A percentile compares a stretch with the other conserved stretches of the same genome.
phyloP scores from a whole-genome alignment of 2,888 invertebrate species.

The Achlya flavicornis region DNA sequence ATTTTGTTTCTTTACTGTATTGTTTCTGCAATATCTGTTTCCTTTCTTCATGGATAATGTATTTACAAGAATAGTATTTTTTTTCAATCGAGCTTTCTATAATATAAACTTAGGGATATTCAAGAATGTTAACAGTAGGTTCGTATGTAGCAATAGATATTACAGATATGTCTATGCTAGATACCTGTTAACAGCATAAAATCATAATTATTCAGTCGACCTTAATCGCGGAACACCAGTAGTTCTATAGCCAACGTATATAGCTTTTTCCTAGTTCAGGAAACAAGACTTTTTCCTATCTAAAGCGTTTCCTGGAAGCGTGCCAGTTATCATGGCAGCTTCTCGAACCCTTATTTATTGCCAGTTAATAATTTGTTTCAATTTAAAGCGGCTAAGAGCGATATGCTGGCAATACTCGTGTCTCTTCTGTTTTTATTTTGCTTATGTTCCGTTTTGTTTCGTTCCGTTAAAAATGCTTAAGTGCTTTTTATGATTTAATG shows the following conservation, averaged over 20 bases:
- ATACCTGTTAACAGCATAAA: too few relatives aligned
- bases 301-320: conserved; percentile 67
- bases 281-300: conserved; percentile 63
- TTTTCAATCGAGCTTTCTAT: too few relatives aligned
- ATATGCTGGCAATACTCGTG: conserved; percentile 31
- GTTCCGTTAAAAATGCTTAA: background rate
- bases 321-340: conserved; percentile 65
- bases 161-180: too few relatives aligned
- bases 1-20: background rate
- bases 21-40: background rate
- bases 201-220: too few relatives aligned
- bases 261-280: conserved; percentile 36
- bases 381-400: conserved; percentile 51
- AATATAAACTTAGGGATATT: too few relatives aligned
- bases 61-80: too few relatives aligned
- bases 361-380: conserved; percentile 77
- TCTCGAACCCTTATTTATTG: conserved; percentile 71
- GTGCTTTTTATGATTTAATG: background rate
- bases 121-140: too few relatives aligned
- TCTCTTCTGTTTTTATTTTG: conserved; percentile 25
- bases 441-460: background rate
- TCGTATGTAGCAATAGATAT: too few relatives aligned
- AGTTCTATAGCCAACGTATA: conserved; percentile 30
- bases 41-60: conserved; percentile 20
- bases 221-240: too few relatives aligned